phyloP scores from a whole-genome alignment of 2,113 vertebrate genomes.

The Piaya cayana region DNA sequence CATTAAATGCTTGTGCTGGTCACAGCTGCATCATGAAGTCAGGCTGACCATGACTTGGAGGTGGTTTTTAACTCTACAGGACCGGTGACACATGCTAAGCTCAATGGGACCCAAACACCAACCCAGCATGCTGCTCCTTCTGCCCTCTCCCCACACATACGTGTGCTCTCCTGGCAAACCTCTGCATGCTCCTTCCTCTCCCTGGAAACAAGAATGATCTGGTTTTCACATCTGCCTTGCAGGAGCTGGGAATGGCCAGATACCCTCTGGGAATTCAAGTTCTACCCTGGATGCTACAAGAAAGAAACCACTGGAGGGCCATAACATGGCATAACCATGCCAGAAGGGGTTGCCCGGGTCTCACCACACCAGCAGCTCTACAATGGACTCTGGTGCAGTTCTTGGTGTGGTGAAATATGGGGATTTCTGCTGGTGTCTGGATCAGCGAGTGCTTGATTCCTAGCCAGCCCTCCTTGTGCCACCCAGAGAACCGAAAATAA shows the following conservation, averaged over 20 bases:
- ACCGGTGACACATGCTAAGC: fast-evolving
- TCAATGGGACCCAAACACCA: fast-evolving
- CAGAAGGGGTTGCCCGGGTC: not conserved
- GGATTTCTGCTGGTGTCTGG: not conserved
- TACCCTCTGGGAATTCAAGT: not conserved
- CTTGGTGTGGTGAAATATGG: not conserved
- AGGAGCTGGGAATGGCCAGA: not conserved
- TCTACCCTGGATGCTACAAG: not conserved
- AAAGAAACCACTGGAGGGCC: not conserved
- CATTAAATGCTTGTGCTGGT: not conserved
- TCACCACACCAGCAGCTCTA: not conserved
- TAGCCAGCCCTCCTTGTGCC: not conserved
- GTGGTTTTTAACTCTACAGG: not conserved
- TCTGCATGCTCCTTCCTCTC: fast-evolving
- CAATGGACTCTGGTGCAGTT: fast-evolving
- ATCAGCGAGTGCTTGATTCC: not conserved
- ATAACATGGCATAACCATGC: fast-evolving
- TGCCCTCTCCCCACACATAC: fast-evolving
- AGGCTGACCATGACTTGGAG: not conserved
- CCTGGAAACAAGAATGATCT: fast-evolving
- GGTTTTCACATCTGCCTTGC: not conserved
- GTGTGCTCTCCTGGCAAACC: not conserved
- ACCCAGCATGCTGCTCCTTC: fast-evolving
- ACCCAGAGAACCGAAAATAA: not conserved
- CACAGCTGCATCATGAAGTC: too few relatives aligned